These are phyloP conservation scores for Dolichallabes microphthalmus DNA, from an alignment of 2,113 vertebrate species.

Conservation along the genomic window DNA sequence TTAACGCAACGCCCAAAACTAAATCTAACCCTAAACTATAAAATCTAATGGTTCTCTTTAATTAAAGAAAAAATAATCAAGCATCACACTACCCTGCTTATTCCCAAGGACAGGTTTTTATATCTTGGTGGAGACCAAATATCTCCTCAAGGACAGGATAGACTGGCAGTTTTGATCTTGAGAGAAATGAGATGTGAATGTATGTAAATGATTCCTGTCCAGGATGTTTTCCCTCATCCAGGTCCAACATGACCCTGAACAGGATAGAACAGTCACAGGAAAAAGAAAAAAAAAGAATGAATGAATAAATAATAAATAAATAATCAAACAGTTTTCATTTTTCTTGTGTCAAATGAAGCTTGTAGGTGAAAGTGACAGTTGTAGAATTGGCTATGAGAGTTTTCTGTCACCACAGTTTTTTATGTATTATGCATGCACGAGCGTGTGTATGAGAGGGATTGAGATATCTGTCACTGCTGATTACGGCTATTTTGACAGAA, in stretches of 20 bases:
- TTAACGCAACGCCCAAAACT: neutral
- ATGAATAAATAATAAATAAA: conserved; percentile 1
- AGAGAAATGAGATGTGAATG: neutral
- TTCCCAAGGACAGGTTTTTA: neutral
- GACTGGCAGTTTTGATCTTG: neutral
- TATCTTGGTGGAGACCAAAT: neutral
- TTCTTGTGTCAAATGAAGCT: conserved; percentile 13
- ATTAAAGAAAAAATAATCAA: neutral
- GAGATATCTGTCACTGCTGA: conserved; percentile 33
- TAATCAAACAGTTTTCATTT: conserved; percentile 1
- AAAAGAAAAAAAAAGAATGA: neutral
- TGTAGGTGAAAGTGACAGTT: conserved; percentile 25
- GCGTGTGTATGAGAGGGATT: conserved; percentile 15
- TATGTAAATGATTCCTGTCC: neutral
- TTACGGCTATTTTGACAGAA: conserved; percentile 10
- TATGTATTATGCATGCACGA: conserved; percentile 33
- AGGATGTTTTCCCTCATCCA: neutral
- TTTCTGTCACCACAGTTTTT: conserved; percentile 23
- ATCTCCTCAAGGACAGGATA: neutral
- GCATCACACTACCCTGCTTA: neutral
- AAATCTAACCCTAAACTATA: neutral
- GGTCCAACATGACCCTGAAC: neutral
- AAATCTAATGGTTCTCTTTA: neutral
- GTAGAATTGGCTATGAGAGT: conserved; percentile 25
- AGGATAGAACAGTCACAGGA: neutral